A percentile compares a stretch with the other conserved stretches of the same genome.
phyloP scores from a whole-genome alignment of 2,797 vertebrate species.

The Cephalopachus bancanus region DNA sequence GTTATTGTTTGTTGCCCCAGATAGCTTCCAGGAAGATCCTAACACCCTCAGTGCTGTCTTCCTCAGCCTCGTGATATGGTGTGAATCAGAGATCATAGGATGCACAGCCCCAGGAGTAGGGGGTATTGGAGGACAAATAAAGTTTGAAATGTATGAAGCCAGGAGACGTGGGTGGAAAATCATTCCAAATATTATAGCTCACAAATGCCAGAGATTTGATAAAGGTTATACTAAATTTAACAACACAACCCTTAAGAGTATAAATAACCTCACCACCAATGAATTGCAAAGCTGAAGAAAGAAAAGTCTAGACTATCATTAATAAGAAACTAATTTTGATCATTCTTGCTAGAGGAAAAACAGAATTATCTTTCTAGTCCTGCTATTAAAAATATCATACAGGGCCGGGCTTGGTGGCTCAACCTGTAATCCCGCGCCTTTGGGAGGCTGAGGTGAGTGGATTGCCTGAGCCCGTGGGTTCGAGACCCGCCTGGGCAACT shows the following conservation, averaged over 20 bases:
- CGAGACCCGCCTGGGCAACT: too few species aligned
- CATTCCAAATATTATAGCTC: background rate
- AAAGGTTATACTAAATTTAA: background rate
- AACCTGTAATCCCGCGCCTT: too few species aligned
- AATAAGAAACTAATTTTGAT: background rate
- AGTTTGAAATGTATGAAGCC: background rate
- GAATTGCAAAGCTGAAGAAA: background rate
- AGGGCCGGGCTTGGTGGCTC: too few species aligned
- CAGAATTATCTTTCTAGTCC: background rate
- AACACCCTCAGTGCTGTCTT: background rate
- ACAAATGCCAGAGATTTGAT: background rate
- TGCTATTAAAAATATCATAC: background rate
- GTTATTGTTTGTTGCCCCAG: background rate
- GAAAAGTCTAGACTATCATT: background rate
- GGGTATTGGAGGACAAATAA: background rate
- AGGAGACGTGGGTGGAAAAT: background rate
- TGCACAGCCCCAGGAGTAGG: accelerated
- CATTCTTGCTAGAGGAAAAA: background rate
- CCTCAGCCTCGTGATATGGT: background rate
- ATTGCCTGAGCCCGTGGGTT: too few species aligned
- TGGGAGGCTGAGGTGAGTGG: too few species aligned
- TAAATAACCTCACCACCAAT: background rate
- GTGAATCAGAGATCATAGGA: background rate
- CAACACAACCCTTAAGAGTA: background rate
- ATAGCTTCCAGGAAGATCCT: background rate